phyloP scores from a whole-genome alignment of 2,888 invertebrate genomes.

The Leptothorax acervorum region DNA sequence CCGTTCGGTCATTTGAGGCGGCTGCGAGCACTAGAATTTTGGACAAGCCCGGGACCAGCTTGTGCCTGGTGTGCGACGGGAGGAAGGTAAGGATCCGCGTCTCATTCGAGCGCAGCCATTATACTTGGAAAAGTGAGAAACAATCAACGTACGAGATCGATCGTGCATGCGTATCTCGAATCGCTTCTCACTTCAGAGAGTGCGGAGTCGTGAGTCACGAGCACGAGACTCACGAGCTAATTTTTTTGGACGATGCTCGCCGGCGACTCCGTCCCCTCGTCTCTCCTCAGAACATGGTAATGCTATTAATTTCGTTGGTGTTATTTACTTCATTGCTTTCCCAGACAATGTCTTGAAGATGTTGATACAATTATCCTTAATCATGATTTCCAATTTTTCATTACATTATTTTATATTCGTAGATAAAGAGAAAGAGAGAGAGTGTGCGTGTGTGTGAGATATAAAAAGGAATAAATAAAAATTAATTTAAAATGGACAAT shows the following conservation, averaged over 20 bases:
- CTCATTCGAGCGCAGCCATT: conserved; percentile 78
- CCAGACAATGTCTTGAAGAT: background rate
- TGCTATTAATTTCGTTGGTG: background rate
- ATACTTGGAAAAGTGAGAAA: conserved; percentile 71
- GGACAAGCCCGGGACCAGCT: conserved; percentile 76
- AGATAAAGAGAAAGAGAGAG: background rate
- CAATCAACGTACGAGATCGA: conserved; percentile 60
- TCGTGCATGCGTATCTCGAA: background rate
- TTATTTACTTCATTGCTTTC: background rate
- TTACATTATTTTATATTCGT: background rate
- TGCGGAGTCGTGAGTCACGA: too few species aligned
- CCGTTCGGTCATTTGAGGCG: conserved; percentile 71
- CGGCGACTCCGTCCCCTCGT: background rate
- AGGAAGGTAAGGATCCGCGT: conserved; percentile 73
- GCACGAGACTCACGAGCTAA: background rate
- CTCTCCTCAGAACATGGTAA: background rate
- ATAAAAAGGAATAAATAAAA: conserved; percentile 6
- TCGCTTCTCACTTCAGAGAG: background rate
- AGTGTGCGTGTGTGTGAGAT: too few species aligned
- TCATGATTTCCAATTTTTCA: background rate
- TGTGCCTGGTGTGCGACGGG: conserved; percentile 70
- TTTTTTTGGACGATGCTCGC: background rate
- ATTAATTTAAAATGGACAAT: background rate
- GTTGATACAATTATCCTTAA: background rate
- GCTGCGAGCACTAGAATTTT: conserved; percentile 79